Evolutionary conservation across 2,888 invertebrate species (phyloP).

Genomic region (Drosophila aldrichi): DNA sequence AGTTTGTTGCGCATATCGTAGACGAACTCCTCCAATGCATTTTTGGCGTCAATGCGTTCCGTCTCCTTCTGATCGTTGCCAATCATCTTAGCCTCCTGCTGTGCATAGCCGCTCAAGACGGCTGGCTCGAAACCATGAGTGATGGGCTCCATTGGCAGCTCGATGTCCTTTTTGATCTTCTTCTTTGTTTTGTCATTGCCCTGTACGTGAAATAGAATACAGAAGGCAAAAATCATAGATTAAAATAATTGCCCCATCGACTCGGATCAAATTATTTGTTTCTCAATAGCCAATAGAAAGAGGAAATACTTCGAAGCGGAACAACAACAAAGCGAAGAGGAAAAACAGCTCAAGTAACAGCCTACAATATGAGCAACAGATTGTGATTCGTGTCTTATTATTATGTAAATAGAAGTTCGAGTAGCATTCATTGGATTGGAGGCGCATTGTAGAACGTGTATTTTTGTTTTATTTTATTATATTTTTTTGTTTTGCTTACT

Average conservation of each 20-base stretch:
- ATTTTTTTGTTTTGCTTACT: constrained; percentile 13
- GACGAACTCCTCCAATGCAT: constrained; percentile 98
- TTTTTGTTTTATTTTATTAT: constrained; percentile 22
- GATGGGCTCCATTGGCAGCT: constrained; percentile 92
- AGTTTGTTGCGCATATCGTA: constrained; percentile 97
- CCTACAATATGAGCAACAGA: constrained; percentile 71
- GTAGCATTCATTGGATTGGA: constrained; percentile 53
- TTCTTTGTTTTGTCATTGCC: constrained; percentile 90
- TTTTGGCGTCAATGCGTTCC: constrained; percentile 97
- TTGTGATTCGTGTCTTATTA: constrained; percentile 44
- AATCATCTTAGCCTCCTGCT: constrained; percentile 94
- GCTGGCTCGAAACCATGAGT: constrained; percentile 90
- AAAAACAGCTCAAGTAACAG: constrained; percentile 80
- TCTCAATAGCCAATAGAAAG: constrained; percentile 50
- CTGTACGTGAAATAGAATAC: constrained; percentile 51
- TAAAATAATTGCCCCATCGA: constrained; percentile 4
- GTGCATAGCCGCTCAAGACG: constrained; percentile 90
- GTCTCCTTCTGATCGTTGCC: constrained; percentile 96
- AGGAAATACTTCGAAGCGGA: constrained; percentile 65
- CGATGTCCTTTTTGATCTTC: constrained; percentile 91
- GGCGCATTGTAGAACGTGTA: constrained; percentile 59
- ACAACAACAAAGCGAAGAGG: constrained; percentile 78
- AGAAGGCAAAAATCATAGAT: background rate
- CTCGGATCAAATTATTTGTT: constrained; percentile 9
- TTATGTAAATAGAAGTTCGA: constrained; percentile 41